These are phyloP conservation scores for Phasia obesa DNA, from an alignment of 2,888 invertebrate genomes.

Conservation along the genomic window DNA sequence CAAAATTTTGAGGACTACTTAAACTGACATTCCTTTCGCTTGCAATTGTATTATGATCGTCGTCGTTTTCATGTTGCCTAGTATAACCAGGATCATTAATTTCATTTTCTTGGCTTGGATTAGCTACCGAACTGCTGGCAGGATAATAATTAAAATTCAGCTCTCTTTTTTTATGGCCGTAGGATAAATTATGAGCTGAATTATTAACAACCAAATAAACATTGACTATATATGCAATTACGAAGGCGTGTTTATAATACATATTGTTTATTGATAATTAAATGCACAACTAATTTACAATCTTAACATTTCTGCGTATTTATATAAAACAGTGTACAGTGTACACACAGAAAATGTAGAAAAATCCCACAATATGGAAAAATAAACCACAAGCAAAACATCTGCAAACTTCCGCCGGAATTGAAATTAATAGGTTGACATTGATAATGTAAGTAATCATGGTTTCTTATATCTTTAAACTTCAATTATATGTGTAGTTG, in stretches of 20 bases:
- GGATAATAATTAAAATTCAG: conserved; percentile 49
- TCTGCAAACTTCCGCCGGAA: conserved; percentile 64
- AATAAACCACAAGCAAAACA: conserved; percentile 26
- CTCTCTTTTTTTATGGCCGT: conserved; percentile 58
- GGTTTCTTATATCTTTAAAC: background rate
- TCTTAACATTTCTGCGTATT: conserved; percentile 21
- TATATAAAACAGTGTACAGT: conserved; percentile 40
- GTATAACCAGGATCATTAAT: conserved; percentile 58
- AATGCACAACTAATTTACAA: conserved; percentile 49
- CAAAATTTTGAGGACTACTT: conserved; percentile 34
- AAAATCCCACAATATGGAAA: conserved; percentile 13
- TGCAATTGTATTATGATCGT: background rate
- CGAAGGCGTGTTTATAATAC: conserved; percentile 39
- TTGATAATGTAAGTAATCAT: conserved; percentile 7
- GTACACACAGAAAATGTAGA: conserved; percentile 1
- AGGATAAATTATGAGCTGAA: conserved; percentile 19
- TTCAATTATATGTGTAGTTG: too few species aligned
- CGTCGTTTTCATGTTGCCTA: conserved; percentile 39
- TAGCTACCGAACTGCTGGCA: background rate
- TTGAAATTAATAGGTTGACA: conserved; percentile 62
- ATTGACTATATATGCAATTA: conserved; percentile 19
- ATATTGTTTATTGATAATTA: conserved; percentile 40
- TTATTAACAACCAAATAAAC: background rate
- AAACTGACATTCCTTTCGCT: conserved; percentile 9
- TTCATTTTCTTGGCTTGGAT: conserved; percentile 33